phyloP scores from a whole-genome alignment of 2,888 invertebrate genomes.

The Pocota personata region DNA sequence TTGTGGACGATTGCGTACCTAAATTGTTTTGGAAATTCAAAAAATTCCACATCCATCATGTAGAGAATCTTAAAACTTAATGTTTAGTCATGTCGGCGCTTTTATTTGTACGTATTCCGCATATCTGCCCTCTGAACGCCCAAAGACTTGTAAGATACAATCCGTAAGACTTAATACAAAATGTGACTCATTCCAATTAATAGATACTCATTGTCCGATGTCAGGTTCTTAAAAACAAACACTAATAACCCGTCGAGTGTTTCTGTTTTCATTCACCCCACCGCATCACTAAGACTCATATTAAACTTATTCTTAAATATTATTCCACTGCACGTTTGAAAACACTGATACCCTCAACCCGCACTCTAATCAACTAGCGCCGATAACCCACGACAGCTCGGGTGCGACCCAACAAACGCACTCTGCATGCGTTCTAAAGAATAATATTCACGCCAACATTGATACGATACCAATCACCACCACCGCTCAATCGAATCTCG shows the following conservation, averaged over 20 bases:
- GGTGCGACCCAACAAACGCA: conserved; percentile 38
- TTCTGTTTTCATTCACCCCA: background rate
- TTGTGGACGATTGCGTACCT: too few relatives aligned
- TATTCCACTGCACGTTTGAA: conserved; percentile 66
- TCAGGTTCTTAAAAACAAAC: background rate
- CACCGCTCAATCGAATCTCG: conserved; percentile 8
- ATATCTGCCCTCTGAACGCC: too few relatives aligned
- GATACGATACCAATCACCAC: conserved; percentile 41
- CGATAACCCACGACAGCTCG: conserved; percentile 51
- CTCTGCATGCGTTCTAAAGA: conserved; percentile 49
- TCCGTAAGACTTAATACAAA: background rate
- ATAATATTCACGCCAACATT: conserved; percentile 48
- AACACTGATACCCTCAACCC: background rate
- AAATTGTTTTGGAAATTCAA: too few relatives aligned
- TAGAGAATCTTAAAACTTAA: too few relatives aligned
- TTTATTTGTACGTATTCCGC: too few relatives aligned
- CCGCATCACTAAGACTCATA: background rate
- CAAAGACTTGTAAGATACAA: too few relatives aligned
- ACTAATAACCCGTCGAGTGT: conserved; percentile 3
- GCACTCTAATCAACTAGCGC: conserved; percentile 29
- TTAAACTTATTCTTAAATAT: conserved; percentile 45
- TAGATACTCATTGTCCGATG: background rate
- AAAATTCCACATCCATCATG: too few relatives aligned
- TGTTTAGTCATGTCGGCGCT: too few relatives aligned
- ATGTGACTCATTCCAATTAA: background rate